These are phyloP conservation scores for Epinephelus cyanopodus DNA, from an alignment of 2,113 vertebrate genomes.

Conservation along the genomic window DNA sequence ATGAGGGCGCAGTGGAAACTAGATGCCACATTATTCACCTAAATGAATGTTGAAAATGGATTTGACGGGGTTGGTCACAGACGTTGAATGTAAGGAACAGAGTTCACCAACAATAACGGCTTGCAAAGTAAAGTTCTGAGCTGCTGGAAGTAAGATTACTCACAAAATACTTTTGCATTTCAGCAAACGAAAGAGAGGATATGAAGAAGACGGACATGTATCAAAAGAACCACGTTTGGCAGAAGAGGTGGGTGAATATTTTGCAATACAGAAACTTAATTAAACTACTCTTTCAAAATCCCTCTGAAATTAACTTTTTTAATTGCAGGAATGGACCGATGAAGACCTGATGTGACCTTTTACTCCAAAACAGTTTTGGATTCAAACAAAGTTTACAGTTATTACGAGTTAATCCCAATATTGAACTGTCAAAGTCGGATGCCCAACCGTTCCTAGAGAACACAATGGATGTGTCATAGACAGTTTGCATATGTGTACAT, in stretches of 20 bases:
- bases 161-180: slow-evolving; percentile 25
- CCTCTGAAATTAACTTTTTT: neutral
- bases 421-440: neutral
- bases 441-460: neutral
- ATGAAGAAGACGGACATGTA: slow-evolving; percentile 91
- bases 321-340: slow-evolving; percentile 93
- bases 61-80: slow-evolving; percentile 15
- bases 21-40: slow-evolving; percentile 19
- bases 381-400: slow-evolving; percentile 20
- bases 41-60: slow-evolving; percentile 25
- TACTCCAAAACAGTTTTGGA: neutral
- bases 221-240: slow-evolving; percentile 87
- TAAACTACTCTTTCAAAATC: neutral
- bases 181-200: slow-evolving; percentile 95
- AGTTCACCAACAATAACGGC: slow-evolving; percentile 31
- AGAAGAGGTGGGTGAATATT: slow-evolving; percentile 82
- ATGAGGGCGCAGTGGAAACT: slow-evolving; percentile 47
- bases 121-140: neutral
- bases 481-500: slow-evolving; percentile 17
- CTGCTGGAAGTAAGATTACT: neutral
- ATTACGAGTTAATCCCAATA: slow-evolving; percentile 10
- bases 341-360: slow-evolving; percentile 85
- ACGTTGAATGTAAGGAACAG: neutral
- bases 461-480: neutral
- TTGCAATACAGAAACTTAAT: neutral